phyloP scores from a whole-genome alignment of 2,888 invertebrate genomes.

The Microctonus hyperodae region DNA sequence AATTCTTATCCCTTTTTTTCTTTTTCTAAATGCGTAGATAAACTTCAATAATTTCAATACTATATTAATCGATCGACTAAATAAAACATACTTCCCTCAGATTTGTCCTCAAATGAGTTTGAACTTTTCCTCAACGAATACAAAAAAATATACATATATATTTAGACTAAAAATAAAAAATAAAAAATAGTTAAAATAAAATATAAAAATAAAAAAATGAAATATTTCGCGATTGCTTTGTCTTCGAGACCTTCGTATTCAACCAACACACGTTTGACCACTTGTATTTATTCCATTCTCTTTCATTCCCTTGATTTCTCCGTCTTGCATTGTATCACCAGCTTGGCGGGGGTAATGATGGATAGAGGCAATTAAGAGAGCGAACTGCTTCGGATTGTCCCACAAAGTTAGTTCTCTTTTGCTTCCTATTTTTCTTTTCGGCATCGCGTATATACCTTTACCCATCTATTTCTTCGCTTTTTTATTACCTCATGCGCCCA shows the following conservation, averaged over 20 bases:
- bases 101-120: too few species aligned
- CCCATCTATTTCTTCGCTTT: neutral
- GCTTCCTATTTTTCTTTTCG: conserved; percentile 26
- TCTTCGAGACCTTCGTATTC: conserved; percentile 25
- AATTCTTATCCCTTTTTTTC: conserved; percentile 17
- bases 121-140: neutral
- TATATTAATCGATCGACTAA: too few species aligned
- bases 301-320: conserved; percentile 19
- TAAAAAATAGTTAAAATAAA: neutral
- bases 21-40: neutral
- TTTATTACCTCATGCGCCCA: neutral
- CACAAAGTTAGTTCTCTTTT: conserved; percentile 34
- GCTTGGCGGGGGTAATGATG: conserved; percentile 48
- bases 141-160: neutral
- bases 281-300: conserved; percentile 5
- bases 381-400: conserved; percentile 45
- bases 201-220: neutral
- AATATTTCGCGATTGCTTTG: conserved; percentile 31
- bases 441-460: neutral
- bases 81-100: too few species aligned
- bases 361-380: conserved; percentile 53
- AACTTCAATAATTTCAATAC: too few species aligned
- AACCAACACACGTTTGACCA: conserved; percentile 18
- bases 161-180: conserved; percentile 4
- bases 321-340: conserved; percentile 21